Evolutionary conservation across 2,113 vertebrate species (phyloP), one percentile per base, ranked within the genome.

Genomic region (Sylvicapra grimmia): DNA sequence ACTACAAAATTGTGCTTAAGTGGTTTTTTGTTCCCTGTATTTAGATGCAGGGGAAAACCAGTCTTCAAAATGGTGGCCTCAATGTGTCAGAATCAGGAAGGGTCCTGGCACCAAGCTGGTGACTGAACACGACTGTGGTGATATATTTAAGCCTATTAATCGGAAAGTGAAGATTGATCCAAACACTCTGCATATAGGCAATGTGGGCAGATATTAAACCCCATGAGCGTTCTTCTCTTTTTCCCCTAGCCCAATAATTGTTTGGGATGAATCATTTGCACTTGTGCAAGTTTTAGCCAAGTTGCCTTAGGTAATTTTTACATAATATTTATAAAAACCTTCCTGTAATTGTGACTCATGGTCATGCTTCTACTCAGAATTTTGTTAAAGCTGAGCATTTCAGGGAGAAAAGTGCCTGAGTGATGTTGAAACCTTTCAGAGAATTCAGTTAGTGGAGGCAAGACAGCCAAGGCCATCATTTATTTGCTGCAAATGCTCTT

Each of bases 261-360:
- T n/a, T n/a, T 47, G 9, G 79, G 61, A 31, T 97, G 97, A 98
- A 23, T 98, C 96, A 96, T 7, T 72, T 4, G 49, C 1, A 4
- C 23, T 84, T 54, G 68, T 0, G 0, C 21, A 72, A 92, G 40
- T 88, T 96, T 65, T 65, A 56, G 84, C 79, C 47, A 44, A 65
- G 72, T 63, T 80, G 61, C 80, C 79, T 56, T 54, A 44, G 94
- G 96, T 88, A 51, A 79, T 96, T 97, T 97, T 93, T 93, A 97
- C 44, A 96, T 98, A 97, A 96, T 68, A 94, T 94, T 95, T 94
- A 92, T 90, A n/a, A 93, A 79, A 97, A 83, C 68, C 91, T 97
- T 98, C 96, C 97, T 96, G 96, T 96, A 96, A 97, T 61, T 40
- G 92, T 98, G 98, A 98, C 94, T 98, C 98, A 97, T 75, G 65